These are phyloP conservation scores for Tyto alba DNA, from an alignment of 2,113 vertebrate species.

Conservation along the genomic window DNA sequence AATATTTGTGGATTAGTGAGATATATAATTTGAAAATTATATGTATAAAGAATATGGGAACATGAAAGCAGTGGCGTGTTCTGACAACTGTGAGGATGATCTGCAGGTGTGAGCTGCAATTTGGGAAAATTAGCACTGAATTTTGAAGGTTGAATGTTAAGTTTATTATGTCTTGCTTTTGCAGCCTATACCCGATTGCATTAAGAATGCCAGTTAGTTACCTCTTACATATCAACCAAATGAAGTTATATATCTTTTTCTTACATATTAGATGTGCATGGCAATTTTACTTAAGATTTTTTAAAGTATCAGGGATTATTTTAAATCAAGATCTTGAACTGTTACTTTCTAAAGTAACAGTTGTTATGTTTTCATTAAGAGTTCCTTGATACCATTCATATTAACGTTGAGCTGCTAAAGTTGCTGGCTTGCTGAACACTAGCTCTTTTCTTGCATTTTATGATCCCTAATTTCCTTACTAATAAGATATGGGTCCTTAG, in stretches of 20 bases:
- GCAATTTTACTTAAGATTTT: constrained; percentile 38
- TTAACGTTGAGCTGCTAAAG: not conserved
- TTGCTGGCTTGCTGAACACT: constrained; percentile 10
- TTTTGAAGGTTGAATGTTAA: not conserved
- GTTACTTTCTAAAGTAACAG: constrained; percentile 1
- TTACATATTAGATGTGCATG: not conserved
- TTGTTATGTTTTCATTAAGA: not conserved
- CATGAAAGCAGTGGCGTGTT: not conserved
- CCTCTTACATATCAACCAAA: not conserved
- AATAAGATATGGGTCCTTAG: constrained; percentile 4
- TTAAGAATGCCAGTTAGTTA: not conserved
- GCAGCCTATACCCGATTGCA: not conserved
- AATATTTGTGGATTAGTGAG: not conserved
- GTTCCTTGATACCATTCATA: not conserved
- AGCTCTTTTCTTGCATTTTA: constrained; percentile 42
- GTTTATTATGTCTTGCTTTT: not conserved
- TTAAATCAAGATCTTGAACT: constrained; percentile 15
- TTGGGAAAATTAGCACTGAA: not conserved
- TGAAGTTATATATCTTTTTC: not conserved
- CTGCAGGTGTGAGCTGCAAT: not conserved
- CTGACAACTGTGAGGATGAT: not conserved
- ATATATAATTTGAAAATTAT: not conserved
- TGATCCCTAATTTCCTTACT: constrained; percentile 32
- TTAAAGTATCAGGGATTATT: constrained; percentile 12
- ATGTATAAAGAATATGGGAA: not conserved